Conservation (phyloP, 2,113 vertebrate genomes). For the Aldabrachelys gigantea region DNA sequence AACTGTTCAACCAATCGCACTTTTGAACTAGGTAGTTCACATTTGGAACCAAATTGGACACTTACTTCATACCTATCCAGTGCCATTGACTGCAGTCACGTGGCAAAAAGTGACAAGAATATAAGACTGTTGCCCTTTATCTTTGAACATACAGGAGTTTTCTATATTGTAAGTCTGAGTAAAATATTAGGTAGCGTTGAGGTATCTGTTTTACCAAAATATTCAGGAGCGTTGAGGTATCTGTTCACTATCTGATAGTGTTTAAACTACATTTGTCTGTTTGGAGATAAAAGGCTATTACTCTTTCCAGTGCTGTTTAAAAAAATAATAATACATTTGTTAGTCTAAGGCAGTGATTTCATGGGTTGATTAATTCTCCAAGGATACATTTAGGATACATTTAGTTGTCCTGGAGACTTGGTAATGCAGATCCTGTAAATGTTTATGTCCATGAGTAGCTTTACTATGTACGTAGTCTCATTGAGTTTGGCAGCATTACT, state of each 20-base stretch:
- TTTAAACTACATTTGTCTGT: background rate
- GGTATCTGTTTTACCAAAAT: background rate
- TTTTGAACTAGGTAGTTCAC: conserved; percentile 46
- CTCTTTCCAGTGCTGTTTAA: background rate
- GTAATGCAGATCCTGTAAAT: background rate
- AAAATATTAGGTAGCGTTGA: background rate
- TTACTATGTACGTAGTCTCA: background rate
- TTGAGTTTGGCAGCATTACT: background rate
- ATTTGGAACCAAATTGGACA: background rate
- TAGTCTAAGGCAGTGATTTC: background rate
- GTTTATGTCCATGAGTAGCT: background rate
- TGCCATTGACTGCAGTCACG: conserved; percentile 54
- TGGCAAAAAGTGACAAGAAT: conserved; percentile 45
- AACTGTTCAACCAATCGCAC: conserved; percentile 20
- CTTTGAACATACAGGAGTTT: conserved; percentile 41
- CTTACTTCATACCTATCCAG: conserved; percentile 51
- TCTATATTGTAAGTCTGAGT: conserved; percentile 12
- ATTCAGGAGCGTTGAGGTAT: background rate
- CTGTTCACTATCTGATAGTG: background rate
- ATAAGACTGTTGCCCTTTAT: background rate
- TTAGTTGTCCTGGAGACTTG: background rate
- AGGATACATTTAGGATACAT: background rate
- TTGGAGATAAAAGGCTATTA: background rate
- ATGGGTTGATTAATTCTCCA: background rate
- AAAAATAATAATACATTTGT: background rate